Evolutionary conservation across 1,140 invertebrate species (phyloP).

Genomic region (Diuraphis noxia): DNA sequence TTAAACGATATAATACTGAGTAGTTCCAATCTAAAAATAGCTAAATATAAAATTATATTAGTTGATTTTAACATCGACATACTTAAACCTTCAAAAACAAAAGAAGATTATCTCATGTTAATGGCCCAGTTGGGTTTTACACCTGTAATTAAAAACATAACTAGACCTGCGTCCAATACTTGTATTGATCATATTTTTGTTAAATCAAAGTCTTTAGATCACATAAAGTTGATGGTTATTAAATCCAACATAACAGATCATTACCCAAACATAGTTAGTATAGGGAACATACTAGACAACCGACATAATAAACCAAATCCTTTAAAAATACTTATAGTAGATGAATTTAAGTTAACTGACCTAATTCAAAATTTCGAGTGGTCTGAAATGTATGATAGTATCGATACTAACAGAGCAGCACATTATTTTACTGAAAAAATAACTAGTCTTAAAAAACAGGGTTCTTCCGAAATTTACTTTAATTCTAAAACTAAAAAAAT

Average conservation of each 20-base stretch:
- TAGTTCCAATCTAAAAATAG: not conserved
- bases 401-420: not conserved
- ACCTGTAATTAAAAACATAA: conserved; percentile 11
- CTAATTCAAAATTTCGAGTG: conserved; percentile 22
- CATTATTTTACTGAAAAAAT: conserved; percentile 15
- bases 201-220: not conserved
- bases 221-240: not conserved
- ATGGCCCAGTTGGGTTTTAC: not conserved
- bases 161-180: not conserved
- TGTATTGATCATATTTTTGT: conserved; percentile 15
- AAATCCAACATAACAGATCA: conserved; percentile 24
- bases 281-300: not conserved
- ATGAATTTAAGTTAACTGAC: conserved; percentile 4
- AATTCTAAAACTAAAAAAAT: conserved; percentile 28
- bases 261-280: not conserved
- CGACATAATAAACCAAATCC: not conserved
- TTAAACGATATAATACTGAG: not conserved
- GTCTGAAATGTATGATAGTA: not conserved
- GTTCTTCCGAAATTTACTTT: not conserved
- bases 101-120: not conserved
- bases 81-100: not conserved
- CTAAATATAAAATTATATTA: conserved; percentile 26
- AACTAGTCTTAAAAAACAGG: not conserved
- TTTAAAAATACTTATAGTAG: not conserved
- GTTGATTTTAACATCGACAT: conserved; percentile 10